Conservation (phyloP, 1,140 invertebrate species). For the Epicauta chinensis region DNA sequence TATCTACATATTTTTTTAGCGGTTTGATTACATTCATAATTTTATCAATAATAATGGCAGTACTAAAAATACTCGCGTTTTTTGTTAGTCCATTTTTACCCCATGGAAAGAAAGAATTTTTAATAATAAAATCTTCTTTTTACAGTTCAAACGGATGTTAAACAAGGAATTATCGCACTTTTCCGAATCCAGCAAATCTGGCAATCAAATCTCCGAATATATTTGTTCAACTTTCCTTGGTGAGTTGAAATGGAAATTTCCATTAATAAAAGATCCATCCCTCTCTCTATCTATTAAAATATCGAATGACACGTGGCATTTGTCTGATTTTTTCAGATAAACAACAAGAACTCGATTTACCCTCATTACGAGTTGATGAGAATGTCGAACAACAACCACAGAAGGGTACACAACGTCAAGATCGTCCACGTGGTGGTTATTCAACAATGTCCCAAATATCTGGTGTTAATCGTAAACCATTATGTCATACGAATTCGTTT, state of each 20-base stretch:
- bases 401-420: slow-evolving; percentile 54
- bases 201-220: slow-evolving; percentile 98
- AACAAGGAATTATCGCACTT: slow-evolving; percentile 99
- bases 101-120: not conserved
- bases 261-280: too few relatives aligned
- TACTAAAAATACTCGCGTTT: too few relatives aligned
- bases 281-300: too few relatives aligned
- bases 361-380: slow-evolving; percentile 76
- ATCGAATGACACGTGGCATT: not conserved
- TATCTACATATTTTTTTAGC: too few relatives aligned
- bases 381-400: slow-evolving; percentile 48
- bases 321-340: slow-evolving; percentile 65
- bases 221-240: slow-evolving; percentile 98
- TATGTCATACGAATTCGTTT: slow-evolving; percentile 87
- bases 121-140: too few relatives aligned
- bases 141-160: slow-evolving; percentile 98
- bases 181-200: slow-evolving; percentile 97
- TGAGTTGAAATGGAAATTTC: slow-evolving; percentile 50
- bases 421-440: slow-evolving; percentile 48
- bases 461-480: slow-evolving; percentile 77
- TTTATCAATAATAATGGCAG: too few relatives aligned
- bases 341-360: slow-evolving; percentile 92
- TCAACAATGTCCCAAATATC: slow-evolving; percentile 84
- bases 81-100: not conserved
- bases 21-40: too few relatives aligned